Conservation (phyloP, 2,888 invertebrate genomes). For the Rhagium mordax region DNA sequence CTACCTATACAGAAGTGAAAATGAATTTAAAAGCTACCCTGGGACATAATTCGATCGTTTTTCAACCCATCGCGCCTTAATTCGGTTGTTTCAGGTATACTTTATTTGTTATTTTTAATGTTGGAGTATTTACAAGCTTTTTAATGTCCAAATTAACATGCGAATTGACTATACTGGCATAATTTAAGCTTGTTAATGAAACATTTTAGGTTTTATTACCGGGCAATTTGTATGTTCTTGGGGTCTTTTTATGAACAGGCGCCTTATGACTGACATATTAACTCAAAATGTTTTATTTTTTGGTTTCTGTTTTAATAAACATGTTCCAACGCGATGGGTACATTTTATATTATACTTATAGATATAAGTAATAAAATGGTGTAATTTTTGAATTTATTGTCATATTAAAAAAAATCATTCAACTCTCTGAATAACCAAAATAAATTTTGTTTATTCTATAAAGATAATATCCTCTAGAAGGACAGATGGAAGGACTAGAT, state of each 20-base stretch:
- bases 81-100: not conserved
- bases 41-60: not conserved
- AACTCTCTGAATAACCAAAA: too few relatives aligned
- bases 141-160: slow-evolving; percentile 26
- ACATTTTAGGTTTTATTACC: slow-evolving; percentile 17
- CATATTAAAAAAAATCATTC: too few relatives aligned
- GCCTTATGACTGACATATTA: not conserved
- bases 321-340: not conserved
- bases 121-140: not conserved
- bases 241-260: not conserved
- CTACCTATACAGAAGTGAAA: slow-evolving; percentile 11
- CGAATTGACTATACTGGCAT: slow-evolving; percentile 8
- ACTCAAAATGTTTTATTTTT: not conserved
- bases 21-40: not conserved
- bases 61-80: not conserved
- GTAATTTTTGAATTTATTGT: too few relatives aligned
- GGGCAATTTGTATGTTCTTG: slow-evolving; percentile 14
- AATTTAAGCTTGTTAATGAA: slow-evolving; percentile 31
- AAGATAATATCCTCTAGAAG: too few relatives aligned
- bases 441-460: too few relatives aligned
- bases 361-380: too few relatives aligned
- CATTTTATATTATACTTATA: too few relatives aligned
- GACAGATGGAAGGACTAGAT: too few relatives aligned
- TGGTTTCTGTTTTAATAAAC: not conserved
- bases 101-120: slow-evolving; percentile 16